These are phyloP conservation scores for Istiophorus platypterus DNA, from an alignment of 2,113 vertebrate species.

Conservation along the genomic window DNA sequence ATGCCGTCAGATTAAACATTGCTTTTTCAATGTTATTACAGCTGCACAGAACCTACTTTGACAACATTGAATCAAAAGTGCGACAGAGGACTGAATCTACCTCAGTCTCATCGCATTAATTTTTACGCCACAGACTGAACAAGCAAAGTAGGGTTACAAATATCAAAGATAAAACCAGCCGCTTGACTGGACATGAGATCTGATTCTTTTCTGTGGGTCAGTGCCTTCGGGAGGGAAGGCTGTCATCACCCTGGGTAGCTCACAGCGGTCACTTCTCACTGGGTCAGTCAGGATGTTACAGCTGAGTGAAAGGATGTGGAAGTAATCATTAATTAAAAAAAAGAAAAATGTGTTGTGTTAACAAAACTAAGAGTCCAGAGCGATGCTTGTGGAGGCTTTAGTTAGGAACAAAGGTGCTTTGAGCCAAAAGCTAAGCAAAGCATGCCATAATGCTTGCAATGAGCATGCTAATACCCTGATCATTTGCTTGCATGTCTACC, in stretches of 20 bases:
- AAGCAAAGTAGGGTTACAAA: constrained; percentile 5
- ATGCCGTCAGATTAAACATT: constrained; percentile 27
- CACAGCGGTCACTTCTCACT: constrained; percentile 58
- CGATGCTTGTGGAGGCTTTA: not conserved
- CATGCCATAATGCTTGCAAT: not conserved
- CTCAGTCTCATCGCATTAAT: constrained; percentile 14
- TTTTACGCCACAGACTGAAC: not conserved
- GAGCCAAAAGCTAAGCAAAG: not conserved
- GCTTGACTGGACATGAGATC: constrained; percentile 57
- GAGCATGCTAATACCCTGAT: not conserved
- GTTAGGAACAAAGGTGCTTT: not conserved
- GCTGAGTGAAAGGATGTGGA: constrained; percentile 52
- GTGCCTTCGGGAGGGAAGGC: constrained; percentile 31
- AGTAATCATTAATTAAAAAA: constrained; percentile 30
- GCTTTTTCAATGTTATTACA: constrained; percentile 21
- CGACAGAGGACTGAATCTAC: not conserved
- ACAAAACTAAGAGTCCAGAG: not conserved
- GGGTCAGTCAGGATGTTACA: constrained; percentile 49
- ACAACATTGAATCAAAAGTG: not conserved
- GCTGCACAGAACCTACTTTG: constrained; percentile 7
- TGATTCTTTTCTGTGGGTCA: constrained; percentile 65
- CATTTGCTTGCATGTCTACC: not conserved
- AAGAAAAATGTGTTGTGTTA: not conserved
- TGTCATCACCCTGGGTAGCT: constrained; percentile 22
- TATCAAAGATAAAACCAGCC: constrained; percentile 44